These are phyloP conservation scores for Phymorhynchus buccinoides DNA, from an alignment of 1,140 invertebrate genomes.

Conservation along the genomic window DNA sequence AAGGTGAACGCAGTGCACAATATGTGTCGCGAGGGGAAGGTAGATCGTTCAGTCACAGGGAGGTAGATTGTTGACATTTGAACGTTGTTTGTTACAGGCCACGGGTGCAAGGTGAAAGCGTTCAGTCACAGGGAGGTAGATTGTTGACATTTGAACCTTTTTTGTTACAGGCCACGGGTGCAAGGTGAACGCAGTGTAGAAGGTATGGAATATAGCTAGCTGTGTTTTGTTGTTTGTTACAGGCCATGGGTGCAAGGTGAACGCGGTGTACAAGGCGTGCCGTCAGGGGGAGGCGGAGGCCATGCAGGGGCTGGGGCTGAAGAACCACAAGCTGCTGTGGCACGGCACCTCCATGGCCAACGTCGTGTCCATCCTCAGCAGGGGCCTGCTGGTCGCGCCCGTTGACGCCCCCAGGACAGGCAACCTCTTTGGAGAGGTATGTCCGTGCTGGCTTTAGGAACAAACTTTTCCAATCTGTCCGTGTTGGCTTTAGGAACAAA, in stretches of 20 bases:
- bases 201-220: too few species aligned
- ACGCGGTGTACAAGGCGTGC: conserved; percentile 70
- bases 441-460: not conserved
- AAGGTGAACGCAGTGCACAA: conserved; percentile 70
- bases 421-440: conserved; percentile 71
- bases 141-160: too few species aligned
- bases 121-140: too few species aligned
- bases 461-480: too few species aligned
- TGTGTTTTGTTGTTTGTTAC: too few species aligned
- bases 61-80: too few species aligned
- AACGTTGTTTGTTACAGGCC: conserved; percentile 48
- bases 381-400: conserved; percentile 71
- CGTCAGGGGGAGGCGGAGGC: conserved; percentile 62
- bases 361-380: conserved; percentile 71
- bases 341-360: conserved; percentile 74
- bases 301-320: conserved; percentile 49
- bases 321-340: conserved; percentile 73
- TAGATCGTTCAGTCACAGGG: too few species aligned
- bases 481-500: too few species aligned
- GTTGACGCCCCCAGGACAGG: conserved; percentile 69
- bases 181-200: too few species aligned
- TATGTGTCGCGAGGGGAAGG: conserved; percentile 64
- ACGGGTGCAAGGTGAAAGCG: conserved; percentile 61
- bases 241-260: conserved; percentile 60
- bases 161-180: too few species aligned